Percentiles rank a stretch among this genome's conserved stretches.
These are phyloP conservation scores for Oenanthe oenanthe DNA, from an alignment of 2,113 vertebrate genomes.

Conservation along the genomic window DNA sequence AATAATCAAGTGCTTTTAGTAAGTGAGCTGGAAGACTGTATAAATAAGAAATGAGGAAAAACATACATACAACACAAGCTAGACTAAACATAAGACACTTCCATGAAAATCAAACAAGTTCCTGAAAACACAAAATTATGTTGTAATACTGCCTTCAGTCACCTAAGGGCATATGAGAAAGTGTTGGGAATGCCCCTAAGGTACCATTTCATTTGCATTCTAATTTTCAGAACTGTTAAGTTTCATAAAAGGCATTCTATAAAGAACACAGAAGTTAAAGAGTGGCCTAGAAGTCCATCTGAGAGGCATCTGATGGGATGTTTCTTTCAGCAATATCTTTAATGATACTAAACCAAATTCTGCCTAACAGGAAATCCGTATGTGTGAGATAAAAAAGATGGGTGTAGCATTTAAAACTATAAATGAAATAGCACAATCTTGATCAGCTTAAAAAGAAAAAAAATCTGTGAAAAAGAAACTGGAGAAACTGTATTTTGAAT, in stretches of 20 bases:
- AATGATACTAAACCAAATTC: not conserved
- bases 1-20: conserved; percentile 38
- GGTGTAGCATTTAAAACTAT: not conserved
- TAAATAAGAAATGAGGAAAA: conserved; percentile 51
- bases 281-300: not conserved
- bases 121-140: not conserved
- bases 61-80: not conserved
- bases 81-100: not conserved
- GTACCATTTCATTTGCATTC: not conserved
- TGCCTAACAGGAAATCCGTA: not conserved
- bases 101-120: conserved; percentile 16
- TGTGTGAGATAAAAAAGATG: not conserved
- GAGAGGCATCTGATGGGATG: not conserved
- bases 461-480: not conserved
- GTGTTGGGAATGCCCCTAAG: not conserved
- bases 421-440: not conserved
- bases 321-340: not conserved
- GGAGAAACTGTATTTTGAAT: not conserved
- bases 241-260: not conserved
- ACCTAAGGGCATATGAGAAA: not conserved
- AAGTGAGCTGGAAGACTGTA: not conserved
- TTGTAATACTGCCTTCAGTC: not conserved
- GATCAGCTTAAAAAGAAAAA: not conserved
- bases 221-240: not conserved
- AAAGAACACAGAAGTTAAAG: not conserved